Evolutionary conservation across 2,888 invertebrate genomes (phyloP), one percentile per base, ranked within the genome.

Genomic region (Eurytoma adleriae): DNA sequence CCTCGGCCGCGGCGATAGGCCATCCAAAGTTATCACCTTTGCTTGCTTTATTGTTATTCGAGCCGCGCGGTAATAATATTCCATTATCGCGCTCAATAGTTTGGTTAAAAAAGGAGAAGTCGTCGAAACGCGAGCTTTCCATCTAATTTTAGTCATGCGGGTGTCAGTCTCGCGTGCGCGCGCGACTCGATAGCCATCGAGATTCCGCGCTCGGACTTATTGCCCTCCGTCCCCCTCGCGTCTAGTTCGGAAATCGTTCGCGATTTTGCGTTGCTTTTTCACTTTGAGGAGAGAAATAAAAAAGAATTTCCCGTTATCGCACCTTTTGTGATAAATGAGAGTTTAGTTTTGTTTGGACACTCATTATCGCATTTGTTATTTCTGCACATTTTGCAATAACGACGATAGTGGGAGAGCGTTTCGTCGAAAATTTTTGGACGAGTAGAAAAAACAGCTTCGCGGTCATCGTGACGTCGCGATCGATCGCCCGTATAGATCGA

Each of bases 1-100:
- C 84, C 83, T 80, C 83, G 76, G 79, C 72, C 54, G 85, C 86
- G 87, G 86, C 85, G 88, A 88, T 87, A 88, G 88, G 83, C 82
- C 75, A 83, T 79, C 76, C 67, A 83, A 71, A 84, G 69, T 85
- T 85, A 85, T 84, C 85, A 82, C 76, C 72, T 83, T 80, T 71
- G 79, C 67, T 40, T 77, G 80, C 62, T 80, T 83, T 82, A 84
- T 82, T 83, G 84, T 84, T 79, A 85, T 82, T 80, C 79, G 85
- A 84, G 77, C 81, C 82, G 80, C 75, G 78, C 79, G 77, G 79
- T 78, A 81, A 81, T 82, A 79, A 83, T 82, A 81, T 70, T 79
- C 54, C 80, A 76, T 80, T 81, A 83, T 83, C 83, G 78, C 70
- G 69, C 68, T 74, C 78, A 75, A 78, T 82, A 80, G 80, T 82